Conservation (phyloP, 2,797 vertebrate genomes). For the Morus bassanus region DNA sequence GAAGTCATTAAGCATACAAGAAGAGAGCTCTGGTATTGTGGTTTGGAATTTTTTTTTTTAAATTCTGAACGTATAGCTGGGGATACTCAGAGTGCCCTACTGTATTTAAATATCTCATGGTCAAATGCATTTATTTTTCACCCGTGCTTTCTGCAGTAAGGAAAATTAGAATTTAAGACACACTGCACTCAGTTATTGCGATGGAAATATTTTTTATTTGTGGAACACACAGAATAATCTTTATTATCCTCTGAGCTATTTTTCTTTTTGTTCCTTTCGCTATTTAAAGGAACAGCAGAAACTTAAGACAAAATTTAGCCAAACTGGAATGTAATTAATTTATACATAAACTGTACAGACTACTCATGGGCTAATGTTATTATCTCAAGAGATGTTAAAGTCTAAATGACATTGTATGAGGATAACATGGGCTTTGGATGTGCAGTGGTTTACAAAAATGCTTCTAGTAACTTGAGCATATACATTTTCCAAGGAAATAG, state of each 20-base stretch:
- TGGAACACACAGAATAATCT: background rate
- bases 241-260: background rate
- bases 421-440: background rate
- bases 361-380: background rate
- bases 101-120: background rate
- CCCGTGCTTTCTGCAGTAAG: background rate
- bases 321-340: background rate
- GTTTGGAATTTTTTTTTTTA: background rate
- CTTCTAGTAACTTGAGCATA: conserved; percentile 21
- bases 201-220: background rate
- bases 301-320: background rate
- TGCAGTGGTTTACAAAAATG: background rate
- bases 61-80: background rate
- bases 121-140: background rate
- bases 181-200: background rate
- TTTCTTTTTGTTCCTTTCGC: background rate
- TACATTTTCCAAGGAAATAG: conserved; percentile 27
- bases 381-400: background rate
- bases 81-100: background rate
- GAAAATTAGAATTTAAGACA: background rate
- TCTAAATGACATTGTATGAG: background rate
- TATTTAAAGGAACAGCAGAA: background rate
- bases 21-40: background rate
- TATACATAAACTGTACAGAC: background rate
- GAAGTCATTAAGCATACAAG: background rate